Percentiles rank a stretch among this genome's conserved stretches.
Evolutionary conservation across 2,797 vertebrate species (phyloP).

Genomic region (Semotilus atromaculatus): DNA sequence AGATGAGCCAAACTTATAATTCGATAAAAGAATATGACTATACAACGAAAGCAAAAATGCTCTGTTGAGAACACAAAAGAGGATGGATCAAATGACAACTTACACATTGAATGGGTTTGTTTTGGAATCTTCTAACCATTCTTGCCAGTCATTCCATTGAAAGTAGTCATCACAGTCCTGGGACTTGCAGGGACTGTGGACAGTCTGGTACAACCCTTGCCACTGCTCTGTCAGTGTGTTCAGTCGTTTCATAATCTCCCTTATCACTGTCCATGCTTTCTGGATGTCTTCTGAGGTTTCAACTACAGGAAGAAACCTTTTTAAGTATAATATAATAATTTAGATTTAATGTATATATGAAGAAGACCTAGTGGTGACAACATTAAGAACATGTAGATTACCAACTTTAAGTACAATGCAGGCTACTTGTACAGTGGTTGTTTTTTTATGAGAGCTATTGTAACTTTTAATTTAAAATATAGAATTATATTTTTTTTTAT

Average conservation of each 20-base stretch:
- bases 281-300: constrained; percentile 64
- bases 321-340: background rate
- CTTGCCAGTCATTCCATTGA: constrained; percentile 75
- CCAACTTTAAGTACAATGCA: background rate
- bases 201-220: constrained; percentile 72
- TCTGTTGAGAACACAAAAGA: background rate
- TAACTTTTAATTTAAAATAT: background rate
- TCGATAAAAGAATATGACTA: background rate
- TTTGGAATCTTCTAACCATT: constrained; percentile 61
- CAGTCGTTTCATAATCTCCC: constrained; percentile 68
- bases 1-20: background rate
- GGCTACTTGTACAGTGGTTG: background rate
- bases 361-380: background rate
- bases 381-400: background rate
- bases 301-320: constrained; percentile 18
- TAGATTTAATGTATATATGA: background rate
- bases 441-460: background rate
- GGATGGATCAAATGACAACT: background rate
- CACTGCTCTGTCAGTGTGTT: constrained; percentile 72
- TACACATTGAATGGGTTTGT: constrained; percentile 61
- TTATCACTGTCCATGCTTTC: constrained; percentile 73
- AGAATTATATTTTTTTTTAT: background rate
- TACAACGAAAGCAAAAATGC: background rate
- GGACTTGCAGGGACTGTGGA: constrained; percentile 74
- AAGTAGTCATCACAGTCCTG: constrained; percentile 67